Evolutionary conservation across 2,113 vertebrate species (phyloP), one percentile per base, ranked within the genome.

Genomic region (Eptesicus fuscus): DNA sequence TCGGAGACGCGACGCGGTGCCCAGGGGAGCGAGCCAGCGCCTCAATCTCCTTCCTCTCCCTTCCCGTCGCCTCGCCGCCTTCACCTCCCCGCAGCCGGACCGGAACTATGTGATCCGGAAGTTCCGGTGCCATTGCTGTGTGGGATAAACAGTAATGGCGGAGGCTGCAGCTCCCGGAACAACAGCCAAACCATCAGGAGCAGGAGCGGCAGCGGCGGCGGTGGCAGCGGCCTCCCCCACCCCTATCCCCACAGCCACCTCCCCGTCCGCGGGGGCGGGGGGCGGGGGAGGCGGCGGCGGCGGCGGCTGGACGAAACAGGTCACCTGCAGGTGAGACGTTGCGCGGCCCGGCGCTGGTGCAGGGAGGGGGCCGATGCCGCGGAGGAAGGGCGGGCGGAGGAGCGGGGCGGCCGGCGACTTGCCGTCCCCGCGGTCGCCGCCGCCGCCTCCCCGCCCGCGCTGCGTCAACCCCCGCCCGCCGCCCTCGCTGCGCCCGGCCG

Each of bases 131-230:
- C 96, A 96, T 89, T 97, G 97, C 98, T 94, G 97, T 97, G 97
- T 97, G 98, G 98, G 98, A 98, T 98, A 98, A 98, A 98, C 98
- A 98, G 98, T 98, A 96, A 98, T 98, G 98, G 98, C 98, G 97
- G 98, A 98, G 98, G 98, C 98, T 98, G 98, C 98, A 96, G 98
- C 98, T 97, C 97, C 98, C 90, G 98, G 98, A 96, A 96, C 96
- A 91, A 97, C 96, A 97, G 98, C 95, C 93, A 97, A 97, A 94
- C 92, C 97, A 96, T 95, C 97, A 90, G 96, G 96, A 90, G 97
- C 91, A 32, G 97, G 91, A 94, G 97, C 96, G 47, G 97, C 95
- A 74, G 97, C 95, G 93, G 93, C 96, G 96, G 96, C 95, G 96
- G 96, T 82, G 97, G 94, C 96, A 51, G 77, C 97, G 93, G 97